A percentile compares a stretch with the other conserved stretches of the same genome.
Evolutionary conservation across 2,888 invertebrate genomes (phyloP).

Genomic region (Trachelus troglodyta): DNA sequence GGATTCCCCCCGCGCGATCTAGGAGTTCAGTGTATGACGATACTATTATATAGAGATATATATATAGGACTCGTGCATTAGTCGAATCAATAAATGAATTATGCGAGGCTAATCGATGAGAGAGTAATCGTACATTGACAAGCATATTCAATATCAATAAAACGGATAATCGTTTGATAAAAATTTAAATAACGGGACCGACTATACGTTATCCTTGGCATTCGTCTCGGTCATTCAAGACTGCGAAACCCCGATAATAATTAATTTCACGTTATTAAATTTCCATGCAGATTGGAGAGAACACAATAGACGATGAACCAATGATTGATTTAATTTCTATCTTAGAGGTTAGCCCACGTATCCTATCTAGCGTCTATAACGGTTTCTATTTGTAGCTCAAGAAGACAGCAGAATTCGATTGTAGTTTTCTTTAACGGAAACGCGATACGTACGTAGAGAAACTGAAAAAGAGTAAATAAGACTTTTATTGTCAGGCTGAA

Average conservation of each 20-base stretch:
- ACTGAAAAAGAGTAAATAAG: not conserved
- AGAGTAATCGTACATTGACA: not conserved
- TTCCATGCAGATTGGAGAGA: not conserved
- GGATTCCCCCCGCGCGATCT: too few species aligned
- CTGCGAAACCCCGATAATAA: not conserved
- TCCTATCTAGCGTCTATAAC: not conserved
- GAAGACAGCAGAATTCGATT: not conserved
- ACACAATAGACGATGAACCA: not conserved
- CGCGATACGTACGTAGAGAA: not conserved
- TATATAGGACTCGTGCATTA: not conserved
- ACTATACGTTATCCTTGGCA: not conserved
- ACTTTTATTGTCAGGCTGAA: not conserved
- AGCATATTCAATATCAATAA: not conserved
- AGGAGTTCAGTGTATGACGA: not conserved
- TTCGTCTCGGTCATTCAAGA: not conserved
- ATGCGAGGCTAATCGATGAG: not conserved
- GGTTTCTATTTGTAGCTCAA: not conserved
- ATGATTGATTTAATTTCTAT: not conserved
- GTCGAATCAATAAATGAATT: not conserved
- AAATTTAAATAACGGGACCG: not conserved
- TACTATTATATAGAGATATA: not conserved
- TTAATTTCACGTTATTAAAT: not conserved
- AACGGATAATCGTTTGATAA: not conserved
- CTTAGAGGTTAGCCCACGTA: not conserved
- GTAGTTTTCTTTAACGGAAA: not conserved